Evolutionary conservation across 2,797 vertebrate genomes (phyloP), one percentile per base, ranked within the genome.

Genomic region (Sarcoramphus papa): DNA sequence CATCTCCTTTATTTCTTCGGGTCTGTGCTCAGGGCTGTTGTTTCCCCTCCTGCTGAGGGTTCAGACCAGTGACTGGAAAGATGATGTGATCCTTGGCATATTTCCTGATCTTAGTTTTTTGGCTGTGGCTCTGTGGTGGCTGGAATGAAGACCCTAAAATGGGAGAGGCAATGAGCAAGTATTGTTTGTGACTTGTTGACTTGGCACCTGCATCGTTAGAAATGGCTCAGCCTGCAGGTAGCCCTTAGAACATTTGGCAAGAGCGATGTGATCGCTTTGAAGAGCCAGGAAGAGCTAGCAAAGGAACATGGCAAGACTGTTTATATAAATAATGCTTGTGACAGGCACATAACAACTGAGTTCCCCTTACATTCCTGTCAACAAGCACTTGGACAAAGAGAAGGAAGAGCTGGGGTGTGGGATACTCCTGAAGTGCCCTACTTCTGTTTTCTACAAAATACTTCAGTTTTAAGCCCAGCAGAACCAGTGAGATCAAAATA

Each of bases 321-420:
- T 83, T 30, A 40, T 31, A 64, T 87, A 81, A 96, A 73, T 92
- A 81, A 62, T n/a, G 56, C 79, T 92, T 47, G 47, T 91, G 95
- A 95, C 90, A 88, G 78, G 85, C 84, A 33, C 51, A 4, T n/a
- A 69, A 83, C 78, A 63, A 80, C 53, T 7, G 14, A 87, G 68
- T 60, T 93, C 47, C 77, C 37, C 37, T 62, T 68, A 51, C 48
- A 15, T 90, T 91, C 64, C 47, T 79, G 63, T 87, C 67, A 89
- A 53, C 70, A 73, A 87, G 53, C 24, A 3, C 14, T 69, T 0
- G 0, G 60, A 83, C 93, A 93, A 88, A 90, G 67, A 68, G 62
- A 53, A 88, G 77, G 57, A 91, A 91, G 81, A 85, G 25, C 67
- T 75, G 59, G 51, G 18, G 5, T 59, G 14, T 83, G 65, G 84